Conservation (phyloP, 2,888 invertebrate genomes). For the Nasonia oneida region DNA sequence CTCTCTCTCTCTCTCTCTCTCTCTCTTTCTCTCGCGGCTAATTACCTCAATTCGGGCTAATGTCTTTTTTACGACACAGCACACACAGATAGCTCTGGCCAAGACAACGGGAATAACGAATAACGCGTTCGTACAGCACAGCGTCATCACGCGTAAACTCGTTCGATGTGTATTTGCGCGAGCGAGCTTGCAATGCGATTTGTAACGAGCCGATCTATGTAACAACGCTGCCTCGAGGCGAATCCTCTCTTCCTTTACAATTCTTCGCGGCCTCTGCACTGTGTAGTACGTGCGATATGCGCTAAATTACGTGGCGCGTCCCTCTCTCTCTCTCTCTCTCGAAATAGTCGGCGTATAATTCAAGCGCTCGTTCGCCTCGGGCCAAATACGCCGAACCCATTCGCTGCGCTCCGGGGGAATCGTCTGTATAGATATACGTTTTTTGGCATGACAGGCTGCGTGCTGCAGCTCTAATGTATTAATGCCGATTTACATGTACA, state of each 20-base stretch:
- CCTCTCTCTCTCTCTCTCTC: neutral
- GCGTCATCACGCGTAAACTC: neutral
- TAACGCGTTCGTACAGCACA: too few species aligned
- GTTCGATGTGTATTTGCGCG: neutral
- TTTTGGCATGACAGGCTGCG: constrained; percentile 15
- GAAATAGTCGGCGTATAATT: constrained; percentile 41
- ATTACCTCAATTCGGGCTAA: constrained; percentile 71
- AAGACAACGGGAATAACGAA: neutral
- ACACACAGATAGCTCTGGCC: neutral
- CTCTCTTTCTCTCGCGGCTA: neutral
- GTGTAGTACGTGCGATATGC: neutral
- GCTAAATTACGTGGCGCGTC: neutral
- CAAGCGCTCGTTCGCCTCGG: neutral
- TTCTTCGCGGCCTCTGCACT: neutral
- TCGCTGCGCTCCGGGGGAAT: neutral
- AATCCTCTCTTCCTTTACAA: neutral
- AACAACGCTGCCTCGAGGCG: constrained; percentile 5
- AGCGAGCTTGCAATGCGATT: constrained; percentile 51
- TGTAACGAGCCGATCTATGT: constrained; percentile 41
- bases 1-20: too few species aligned
- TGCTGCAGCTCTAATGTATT: neutral
- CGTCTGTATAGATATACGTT: neutral
- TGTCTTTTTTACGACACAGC: constrained; percentile 63
- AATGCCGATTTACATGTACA: neutral
- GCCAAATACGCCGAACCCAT: constrained; percentile 48